phyloP scores from a whole-genome alignment of 2,113 vertebrate species.

The Brachyhypopomus gauderio region DNA sequence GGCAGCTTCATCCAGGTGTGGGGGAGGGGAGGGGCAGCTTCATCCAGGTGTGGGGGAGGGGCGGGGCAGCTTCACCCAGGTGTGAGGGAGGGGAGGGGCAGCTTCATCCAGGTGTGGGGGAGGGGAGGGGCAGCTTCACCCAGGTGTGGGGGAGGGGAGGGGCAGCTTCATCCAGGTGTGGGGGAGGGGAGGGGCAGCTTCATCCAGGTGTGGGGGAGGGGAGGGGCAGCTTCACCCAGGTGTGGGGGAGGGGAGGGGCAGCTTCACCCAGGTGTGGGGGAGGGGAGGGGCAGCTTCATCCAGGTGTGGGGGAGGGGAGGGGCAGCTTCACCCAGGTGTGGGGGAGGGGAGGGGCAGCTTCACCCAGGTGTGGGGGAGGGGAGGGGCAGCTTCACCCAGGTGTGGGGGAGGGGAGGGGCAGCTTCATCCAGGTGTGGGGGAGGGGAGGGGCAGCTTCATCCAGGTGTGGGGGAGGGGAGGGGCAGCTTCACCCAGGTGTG shows the following conservation, averaged over 20 bases:
- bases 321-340: slow-evolving; percentile 86
- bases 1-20: slow-evolving; percentile 86
- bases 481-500: slow-evolving; percentile 86
- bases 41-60: slow-evolving; percentile 84
- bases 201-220: slow-evolving; percentile 84
- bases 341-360: slow-evolving; percentile 83
- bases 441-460: slow-evolving; percentile 83
- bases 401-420: slow-evolving; percentile 80
- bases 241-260: slow-evolving; percentile 80
- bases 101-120: slow-evolving; percentile 84
- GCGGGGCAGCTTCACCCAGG: slow-evolving; percentile 84
- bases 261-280: slow-evolving; percentile 84
- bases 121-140: slow-evolving; percentile 83
- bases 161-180: slow-evolving; percentile 86
- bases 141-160: slow-evolving; percentile 83
- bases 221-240: slow-evolving; percentile 84
- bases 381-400: slow-evolving; percentile 84
- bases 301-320: slow-evolving; percentile 83
- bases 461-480: slow-evolving; percentile 83
- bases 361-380: slow-evolving; percentile 84
- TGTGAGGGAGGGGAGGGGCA: slow-evolving; percentile 81
- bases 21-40: slow-evolving; percentile 83
- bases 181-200: slow-evolving; percentile 83
- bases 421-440: slow-evolving; percentile 84
- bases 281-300: slow-evolving; percentile 83